phyloP scores from a whole-genome alignment of 2,113 vertebrate species.

The Nipponia nippon region DNA sequence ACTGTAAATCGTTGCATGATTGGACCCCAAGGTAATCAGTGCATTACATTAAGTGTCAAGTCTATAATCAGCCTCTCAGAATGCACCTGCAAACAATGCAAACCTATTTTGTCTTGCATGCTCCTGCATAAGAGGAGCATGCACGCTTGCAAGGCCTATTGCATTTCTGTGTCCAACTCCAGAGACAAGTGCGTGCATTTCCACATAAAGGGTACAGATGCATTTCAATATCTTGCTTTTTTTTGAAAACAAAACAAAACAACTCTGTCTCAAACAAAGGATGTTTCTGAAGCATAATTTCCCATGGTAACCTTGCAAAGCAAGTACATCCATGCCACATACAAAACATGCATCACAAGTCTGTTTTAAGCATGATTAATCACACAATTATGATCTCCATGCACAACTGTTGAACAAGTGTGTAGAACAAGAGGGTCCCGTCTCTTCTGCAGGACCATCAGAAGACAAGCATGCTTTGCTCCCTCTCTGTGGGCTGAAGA shows the following conservation, averaged over 20 bases:
- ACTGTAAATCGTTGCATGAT: neutral
- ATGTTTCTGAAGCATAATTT: neutral
- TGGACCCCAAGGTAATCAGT: neutral
- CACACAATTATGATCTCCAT: neutral
- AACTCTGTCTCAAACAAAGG: neutral
- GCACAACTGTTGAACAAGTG: neutral
- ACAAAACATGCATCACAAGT: neutral
- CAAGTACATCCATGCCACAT: neutral
- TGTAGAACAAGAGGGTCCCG: neutral
- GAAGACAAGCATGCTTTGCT: neutral
- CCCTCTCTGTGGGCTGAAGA: neutral
- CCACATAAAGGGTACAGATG: neutral
- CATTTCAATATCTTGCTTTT: neutral
- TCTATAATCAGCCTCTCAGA: constrained; percentile 4
- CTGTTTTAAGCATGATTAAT: neutral
- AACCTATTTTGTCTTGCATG: neutral
- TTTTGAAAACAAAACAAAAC: neutral
- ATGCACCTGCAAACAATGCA: constrained; percentile 18
- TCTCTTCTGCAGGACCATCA: neutral
- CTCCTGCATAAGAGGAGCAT: neutral
- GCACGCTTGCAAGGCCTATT: rapidly evolving
- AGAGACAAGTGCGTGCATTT: neutral
- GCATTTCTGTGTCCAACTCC: neutral
- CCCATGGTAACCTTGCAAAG: neutral
- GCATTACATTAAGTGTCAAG: neutral